phyloP scores from a whole-genome alignment of 2,797 vertebrate genomes.

The Pangasius macronema region DNA sequence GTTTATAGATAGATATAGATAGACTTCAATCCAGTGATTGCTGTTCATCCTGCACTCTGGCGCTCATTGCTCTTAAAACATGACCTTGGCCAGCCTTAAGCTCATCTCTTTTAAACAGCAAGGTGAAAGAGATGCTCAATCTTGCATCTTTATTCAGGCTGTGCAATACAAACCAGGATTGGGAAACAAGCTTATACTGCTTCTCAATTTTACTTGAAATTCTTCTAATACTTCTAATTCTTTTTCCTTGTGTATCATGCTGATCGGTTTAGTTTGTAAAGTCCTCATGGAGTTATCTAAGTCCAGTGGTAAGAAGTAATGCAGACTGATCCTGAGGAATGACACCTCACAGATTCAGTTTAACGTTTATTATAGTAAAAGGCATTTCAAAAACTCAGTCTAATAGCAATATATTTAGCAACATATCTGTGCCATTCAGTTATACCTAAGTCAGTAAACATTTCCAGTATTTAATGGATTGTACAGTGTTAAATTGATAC shows the following conservation, averaged over 20 bases:
- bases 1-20: neutral
- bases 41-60: conserved; percentile 32
- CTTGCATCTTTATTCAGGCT: neutral
- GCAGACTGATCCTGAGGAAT: neutral
- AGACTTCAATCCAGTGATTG: conserved; percentile 29
- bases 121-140: neutral
- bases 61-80: conserved; percentile 30
- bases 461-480: neutral
- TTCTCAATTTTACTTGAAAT: neutral
- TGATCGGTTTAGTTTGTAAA: neutral
- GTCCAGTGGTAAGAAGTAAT: neutral
- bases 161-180: neutral
- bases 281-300: neutral
- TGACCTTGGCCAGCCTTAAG: neutral
- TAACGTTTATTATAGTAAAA: neutral
- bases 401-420: neutral
- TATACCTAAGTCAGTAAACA: too few relatives aligned
- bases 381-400: too few relatives aligned
- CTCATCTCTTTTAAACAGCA: conserved; percentile 34
- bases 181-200: neutral
- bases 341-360: neutral
- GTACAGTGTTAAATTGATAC: neutral
- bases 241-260: too few relatives aligned
- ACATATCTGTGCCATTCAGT: neutral
- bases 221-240: too few relatives aligned